Evolutionary conservation across 2,113 vertebrate species (phyloP).

Genomic region (Mustela lutreola): DNA sequence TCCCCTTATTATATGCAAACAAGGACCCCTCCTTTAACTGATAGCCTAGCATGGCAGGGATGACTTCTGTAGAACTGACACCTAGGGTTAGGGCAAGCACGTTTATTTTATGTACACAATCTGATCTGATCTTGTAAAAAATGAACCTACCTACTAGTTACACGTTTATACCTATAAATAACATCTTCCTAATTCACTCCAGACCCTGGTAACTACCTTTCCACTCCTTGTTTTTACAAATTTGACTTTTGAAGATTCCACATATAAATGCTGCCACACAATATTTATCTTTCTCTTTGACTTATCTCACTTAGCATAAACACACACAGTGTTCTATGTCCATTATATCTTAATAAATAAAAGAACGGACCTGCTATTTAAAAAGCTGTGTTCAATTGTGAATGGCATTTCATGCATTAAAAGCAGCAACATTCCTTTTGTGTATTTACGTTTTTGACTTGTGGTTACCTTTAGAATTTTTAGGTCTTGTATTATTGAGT

Average conservation of each 20-base stretch:
- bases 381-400: neutral
- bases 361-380: neutral
- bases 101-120: neutral
- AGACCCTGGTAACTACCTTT: neutral
- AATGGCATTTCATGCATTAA: neutral
- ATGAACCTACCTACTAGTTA: neutral
- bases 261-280: neutral
- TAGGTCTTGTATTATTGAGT: neutral
- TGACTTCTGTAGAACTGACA: neutral
- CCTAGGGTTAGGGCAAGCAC: neutral
- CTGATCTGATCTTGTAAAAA: slow-evolving; percentile 2
- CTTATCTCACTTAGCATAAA: neutral
- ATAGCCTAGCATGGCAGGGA: neutral
- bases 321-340: neutral
- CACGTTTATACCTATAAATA: neutral
- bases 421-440: neutral
- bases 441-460: neutral
- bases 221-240: neutral
- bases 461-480: neutral
- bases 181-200: neutral
- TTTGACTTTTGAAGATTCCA: neutral
- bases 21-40: neutral
- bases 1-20: neutral
- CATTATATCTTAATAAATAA: neutral
- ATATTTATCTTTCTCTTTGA: neutral